phyloP scores from a whole-genome alignment of 2,797 vertebrate genomes.

The Buphagus erythrorhynchus region DNA sequence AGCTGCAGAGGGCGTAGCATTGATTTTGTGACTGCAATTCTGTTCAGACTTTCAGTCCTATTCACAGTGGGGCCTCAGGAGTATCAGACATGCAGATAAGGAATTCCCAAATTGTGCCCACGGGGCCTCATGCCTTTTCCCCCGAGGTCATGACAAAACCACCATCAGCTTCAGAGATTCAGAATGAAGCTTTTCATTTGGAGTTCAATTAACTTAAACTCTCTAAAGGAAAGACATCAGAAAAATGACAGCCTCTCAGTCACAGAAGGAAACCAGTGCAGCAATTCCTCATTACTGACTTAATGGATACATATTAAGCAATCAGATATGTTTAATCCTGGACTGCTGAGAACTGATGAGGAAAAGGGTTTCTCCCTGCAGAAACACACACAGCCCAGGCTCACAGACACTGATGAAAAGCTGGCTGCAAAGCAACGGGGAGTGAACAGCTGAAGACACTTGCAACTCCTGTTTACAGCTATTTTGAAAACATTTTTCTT shows the following conservation, averaged over 20 bases:
- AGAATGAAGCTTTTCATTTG: not conserved
- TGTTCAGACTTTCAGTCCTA: not conserved
- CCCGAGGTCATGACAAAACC: not conserved
- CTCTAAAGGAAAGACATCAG: conserved; percentile 5
- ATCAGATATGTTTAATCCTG: conserved; percentile 6
- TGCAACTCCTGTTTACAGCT: conserved; percentile 20
- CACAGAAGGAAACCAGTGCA: not conserved
- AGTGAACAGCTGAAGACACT: conserved; percentile 35
- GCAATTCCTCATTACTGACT: not conserved
- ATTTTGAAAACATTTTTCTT: conserved; percentile 58
- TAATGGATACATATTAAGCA: not conserved
- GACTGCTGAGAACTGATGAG: conserved; percentile 25
- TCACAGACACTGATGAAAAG: not conserved
- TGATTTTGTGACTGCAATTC: not conserved
- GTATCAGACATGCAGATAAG: not conserved
- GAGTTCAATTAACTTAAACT: not conserved
- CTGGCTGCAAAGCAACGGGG: conserved; percentile 5
- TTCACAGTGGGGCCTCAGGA: not conserved
- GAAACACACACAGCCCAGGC: not conserved
- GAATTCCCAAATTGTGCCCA: not conserved
- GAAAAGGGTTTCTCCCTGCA: not conserved
- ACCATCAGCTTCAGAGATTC: not conserved
- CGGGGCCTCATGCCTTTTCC: not conserved
- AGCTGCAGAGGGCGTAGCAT: not conserved
- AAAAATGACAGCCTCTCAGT: not conserved